Base-by-base conservation (phyloP, 2,888 invertebrate genomes). In the Endotricha flammealis region DNA sequence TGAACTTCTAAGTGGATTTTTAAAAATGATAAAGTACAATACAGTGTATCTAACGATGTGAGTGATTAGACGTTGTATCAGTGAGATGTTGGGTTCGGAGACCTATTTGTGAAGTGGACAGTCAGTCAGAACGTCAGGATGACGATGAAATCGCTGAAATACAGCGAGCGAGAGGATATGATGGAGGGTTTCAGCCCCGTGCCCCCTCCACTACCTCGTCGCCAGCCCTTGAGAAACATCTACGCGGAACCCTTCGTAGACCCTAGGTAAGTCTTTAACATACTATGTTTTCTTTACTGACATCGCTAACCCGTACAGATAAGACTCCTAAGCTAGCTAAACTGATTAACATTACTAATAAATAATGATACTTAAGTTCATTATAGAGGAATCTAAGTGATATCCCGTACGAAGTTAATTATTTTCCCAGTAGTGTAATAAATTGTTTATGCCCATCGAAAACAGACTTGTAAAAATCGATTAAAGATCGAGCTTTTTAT, bases 221-320 rank as follows among this genome's bases (percentile, higher is more conserved):
- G 90, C 46, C 89, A 90, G 66, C 88, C 87, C 31, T 88, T 90
- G 58, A 78, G 90, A 65, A 90, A 90, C 72, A 90, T 90, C 73
- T 90, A 90, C 59, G 90, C 90, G 24, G 90, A 90, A 63, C 91
- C 90, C 56, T 90, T 90, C 78, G 88, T 89, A 50, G 90, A 90
- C 64, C 87, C 85, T 67, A 86, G 87, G 87, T 87, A 75, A 85
- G 86, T 13, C 13, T 29, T 22, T 13, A 23, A 14, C 10, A 20
- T 4, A 22, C 8, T 3, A 22, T 23, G 20, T 28, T 25, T 27
- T 11, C 25, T 25, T 41, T 17, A 54, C 41, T 56, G 53, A 52
- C 47, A 45, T 17, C 41, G 9, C 10, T 37, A 36, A 25, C 9
- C 8, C 7, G 5, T 3, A 13, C 1, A 8, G n/a, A n/a, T n/a